phyloP scores from a whole-genome alignment of 2,113 vertebrate genomes.

The Vanacampus margaritifer region DNA sequence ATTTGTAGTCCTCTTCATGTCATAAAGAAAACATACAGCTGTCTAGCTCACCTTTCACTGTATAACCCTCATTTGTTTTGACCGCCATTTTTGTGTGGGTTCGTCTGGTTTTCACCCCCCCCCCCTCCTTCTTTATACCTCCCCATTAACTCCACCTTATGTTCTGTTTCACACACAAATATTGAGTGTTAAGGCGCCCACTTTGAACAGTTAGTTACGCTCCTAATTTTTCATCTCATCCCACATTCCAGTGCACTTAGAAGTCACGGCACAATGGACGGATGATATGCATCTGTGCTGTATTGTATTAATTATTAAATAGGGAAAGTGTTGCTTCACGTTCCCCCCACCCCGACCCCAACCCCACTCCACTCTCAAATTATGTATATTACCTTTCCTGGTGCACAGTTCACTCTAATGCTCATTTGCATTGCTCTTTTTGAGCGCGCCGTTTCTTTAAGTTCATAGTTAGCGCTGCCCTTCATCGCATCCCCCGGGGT shows the following conservation, averaged over 20 bases:
- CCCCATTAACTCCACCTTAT: constrained; percentile 51
- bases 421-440: constrained; percentile 60
- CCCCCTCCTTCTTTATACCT: constrained; percentile 32
- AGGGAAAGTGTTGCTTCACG: constrained; percentile 66
- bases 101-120: constrained; percentile 49
- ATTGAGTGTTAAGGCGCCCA: constrained; percentile 62
- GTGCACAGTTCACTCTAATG: constrained; percentile 65
- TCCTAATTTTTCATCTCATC: constrained; percentile 44
- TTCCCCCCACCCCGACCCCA: constrained; percentile 52
- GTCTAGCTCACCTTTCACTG: neutral
- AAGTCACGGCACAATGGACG: constrained; percentile 61
- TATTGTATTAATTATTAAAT: constrained; percentile 66
- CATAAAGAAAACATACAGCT: neutral
- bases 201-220: constrained; percentile 64
- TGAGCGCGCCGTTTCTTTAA: constrained; percentile 32
- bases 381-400: constrained; percentile 69
- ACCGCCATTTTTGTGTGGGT: constrained; percentile 47
- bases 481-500: constrained; percentile 55
- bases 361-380: constrained; percentile 37
- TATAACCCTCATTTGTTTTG: constrained; percentile 47
- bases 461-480: constrained; percentile 41
- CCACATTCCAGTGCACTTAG: constrained; percentile 53
- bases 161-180: constrained; percentile 67
- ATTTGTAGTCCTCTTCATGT: neutral
- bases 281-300: constrained; percentile 50